Base-by-base conservation (phyloP, 2,888 invertebrate genomes). In the Periphyllus acericola region DNA sequence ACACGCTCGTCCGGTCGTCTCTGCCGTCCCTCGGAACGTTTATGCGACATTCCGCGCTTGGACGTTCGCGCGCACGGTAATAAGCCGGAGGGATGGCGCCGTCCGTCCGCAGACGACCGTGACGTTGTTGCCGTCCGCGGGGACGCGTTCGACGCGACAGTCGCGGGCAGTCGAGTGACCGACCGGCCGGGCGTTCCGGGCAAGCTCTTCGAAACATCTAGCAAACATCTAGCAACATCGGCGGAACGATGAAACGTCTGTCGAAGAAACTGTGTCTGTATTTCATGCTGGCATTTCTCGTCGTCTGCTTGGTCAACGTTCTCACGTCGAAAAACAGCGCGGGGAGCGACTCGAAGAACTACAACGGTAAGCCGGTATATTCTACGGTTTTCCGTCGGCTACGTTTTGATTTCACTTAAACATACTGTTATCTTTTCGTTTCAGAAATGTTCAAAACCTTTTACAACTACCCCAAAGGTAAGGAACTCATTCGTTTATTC, bases 391-490 rank as follows among this genome's bases (percentile, higher is more conserved):
- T 25, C 5, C 25, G 0, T 78, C 0, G 25, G 9, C 19, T 3
- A 14, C 21, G 8, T 71, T n/a, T n/a, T 19, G 0, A 11, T 25
- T 32, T 82, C 32, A 71, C 11, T 32, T 68, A 14, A 9, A 11
- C 2, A 60, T 19, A 1, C 14, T 46, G 21, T 60, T 71, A 11
- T 46, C 0, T 46, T 82, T 79, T 79, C 29, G 25, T 52, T 40
- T 9, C 72, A 87, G 86, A 74, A 60, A 32, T 87, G 36, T 72
- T 72, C n/a, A 80, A 74, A 19, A 74, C 55, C 14, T 87, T 32
- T 80, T 87, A 87, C 25, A 87, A 32, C 1, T 87, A 87, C 60
- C 19, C 72, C 17, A 74, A 80, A 32, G 55, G 86, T 87, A 72
- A 80, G 55, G 17, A 32, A 71, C 25, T 25, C 5, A 46, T n/a